Evolutionary conservation across 2,113 vertebrate genomes (phyloP), one percentile per base, ranked within the genome.

Genomic region (Solea solea): DNA sequence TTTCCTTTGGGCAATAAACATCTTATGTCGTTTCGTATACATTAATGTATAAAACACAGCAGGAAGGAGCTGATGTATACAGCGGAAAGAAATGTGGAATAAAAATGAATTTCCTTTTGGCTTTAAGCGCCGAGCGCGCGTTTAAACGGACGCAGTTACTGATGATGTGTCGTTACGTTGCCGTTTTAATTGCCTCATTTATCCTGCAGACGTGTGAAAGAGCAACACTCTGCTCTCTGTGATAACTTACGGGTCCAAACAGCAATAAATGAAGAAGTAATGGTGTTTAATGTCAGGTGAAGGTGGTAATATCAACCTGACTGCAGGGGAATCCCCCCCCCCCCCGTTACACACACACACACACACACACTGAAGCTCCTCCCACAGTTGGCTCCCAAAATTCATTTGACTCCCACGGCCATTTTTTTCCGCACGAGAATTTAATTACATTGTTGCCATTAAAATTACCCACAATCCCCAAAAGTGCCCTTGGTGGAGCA

Each of bases 381-480:
- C 7, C 59, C 42, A 21, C 39, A 64, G 46, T 74, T 34, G 5
- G 34, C 34, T 34, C 5, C 34, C 34, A 1, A 34, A 34, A 34
- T 34, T 34, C 3, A 34, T 34, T 3, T 34, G 3, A 34, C 34
- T 34, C 34, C 34, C 34, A 34, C 78, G 61, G 46, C 71, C 70
- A 72, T 76, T 27, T 28, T 46, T 80, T 81, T 73, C 66, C 66
- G 65, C 41, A 13, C 13, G 16, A 8, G 62, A 82, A 83, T 82
- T 61, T 71, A 90, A 89, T 91, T 86, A 83, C 51, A 63, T 61
- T 16, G 55, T 52, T 58, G 69, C 75, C 73, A 27, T 34, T 72
- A 62, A 71, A 83, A 88, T 83, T 77, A 80, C 84, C 74, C 78
- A 84, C 78, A 86, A 84, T 82, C 75, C 83, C 76, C 50, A 21